Evolutionary conservation across 2,113 vertebrate species (phyloP).

Genomic region (Sminthopsis crassicaudata): DNA sequence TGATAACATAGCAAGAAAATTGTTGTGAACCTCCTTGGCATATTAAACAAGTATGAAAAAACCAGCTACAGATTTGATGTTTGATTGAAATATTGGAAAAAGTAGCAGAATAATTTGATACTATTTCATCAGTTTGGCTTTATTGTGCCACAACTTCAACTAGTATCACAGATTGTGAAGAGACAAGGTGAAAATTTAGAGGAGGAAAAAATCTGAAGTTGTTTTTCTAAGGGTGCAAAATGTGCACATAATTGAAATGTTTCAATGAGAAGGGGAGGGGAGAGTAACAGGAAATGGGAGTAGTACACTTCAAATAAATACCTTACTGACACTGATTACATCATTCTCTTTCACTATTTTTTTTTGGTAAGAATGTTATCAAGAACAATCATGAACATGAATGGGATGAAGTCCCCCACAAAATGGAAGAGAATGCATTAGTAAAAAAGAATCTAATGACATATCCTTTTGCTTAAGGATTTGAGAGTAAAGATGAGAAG

Average conservation of each 20-base stretch:
- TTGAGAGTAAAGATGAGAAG: background rate
- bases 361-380: background rate
- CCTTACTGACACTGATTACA: background rate
- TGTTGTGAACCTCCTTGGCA: background rate
- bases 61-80: background rate
- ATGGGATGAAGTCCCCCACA: background rate
- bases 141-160: background rate
- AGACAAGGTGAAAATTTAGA: background rate
- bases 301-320: background rate
- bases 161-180: background rate
- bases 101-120: background rate
- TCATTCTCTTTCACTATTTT: background rate
- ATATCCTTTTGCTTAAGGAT: background rate
- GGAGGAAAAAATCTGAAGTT: background rate
- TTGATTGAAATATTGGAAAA: background rate
- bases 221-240: background rate
- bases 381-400: background rate
- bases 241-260: background rate
- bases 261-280: background rate
- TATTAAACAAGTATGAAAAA: background rate
- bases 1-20: background rate
- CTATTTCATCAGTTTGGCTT: background rate
- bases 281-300: background rate
- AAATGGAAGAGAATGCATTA: background rate
- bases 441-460: background rate